Base-by-base conservation (phyloP, 2,888 invertebrate genomes). In the Athetis lepigone region DNA sequence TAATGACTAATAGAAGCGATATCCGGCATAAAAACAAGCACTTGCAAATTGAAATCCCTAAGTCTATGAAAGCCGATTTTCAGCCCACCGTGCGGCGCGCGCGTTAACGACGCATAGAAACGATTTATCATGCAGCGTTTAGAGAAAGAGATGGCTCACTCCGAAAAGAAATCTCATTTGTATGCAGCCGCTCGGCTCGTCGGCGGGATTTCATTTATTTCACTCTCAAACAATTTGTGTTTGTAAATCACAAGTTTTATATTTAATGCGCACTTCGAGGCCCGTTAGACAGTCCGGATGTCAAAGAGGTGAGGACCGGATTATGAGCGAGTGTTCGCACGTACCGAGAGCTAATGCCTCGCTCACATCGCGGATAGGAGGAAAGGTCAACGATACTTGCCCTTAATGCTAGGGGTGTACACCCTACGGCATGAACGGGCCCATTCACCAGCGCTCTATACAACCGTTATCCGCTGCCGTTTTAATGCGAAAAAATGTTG, bases 101-200 rank as follows among this genome's bases (percentile, higher is more conserved):
- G 87, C 88, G 90, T 87, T 92, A 93, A 93, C 93, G 92, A 92
- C 85, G 90, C 90, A 84, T 87, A 89, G 85, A 89, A 88, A 90
- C 92, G 76, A 94, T 93, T 91, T 88, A 93, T 94, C 93, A 92
- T 90, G 81, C 79, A 84, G 85, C 85, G 82, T 86, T 92, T 89
- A 90, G 84, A 88, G 88, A 89, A 87, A 91, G 88, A 90, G 88
- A 90, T 91, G 90, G 90, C 90, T 92, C 90, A 92, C 91, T 92
- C 85, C 76, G 84, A 89, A 91, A 90, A 90, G 89, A 89, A 90
- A 88, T 85, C 90, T 91, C 90, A 92, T 94, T 92, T 90, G 91
- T 92, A 94, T 94, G 90, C 91, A 86, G 81, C 76, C 81, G 81
- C 82, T 82, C 82, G 74, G 66, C 80, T 77, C 79, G 77, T 75